A percentile compares a stretch with the other conserved stretches of the same genome.
phyloP scores from a whole-genome alignment of 2,888 invertebrate species.

The Caenorhabditis macrosperma region DNA sequence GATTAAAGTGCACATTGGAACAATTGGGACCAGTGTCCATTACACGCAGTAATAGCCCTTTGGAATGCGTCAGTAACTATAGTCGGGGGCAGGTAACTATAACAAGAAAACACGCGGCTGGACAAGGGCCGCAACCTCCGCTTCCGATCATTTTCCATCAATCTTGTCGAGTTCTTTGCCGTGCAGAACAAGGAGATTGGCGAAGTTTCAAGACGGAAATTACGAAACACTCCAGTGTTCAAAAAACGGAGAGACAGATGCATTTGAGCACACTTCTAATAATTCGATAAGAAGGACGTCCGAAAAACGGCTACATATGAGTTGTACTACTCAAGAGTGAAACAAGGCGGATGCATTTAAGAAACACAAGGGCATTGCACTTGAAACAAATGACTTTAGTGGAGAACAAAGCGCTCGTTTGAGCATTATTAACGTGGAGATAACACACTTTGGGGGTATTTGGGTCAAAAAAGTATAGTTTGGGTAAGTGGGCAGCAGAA shows the following conservation, averaged over 20 bases:
- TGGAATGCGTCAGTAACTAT: constrained; percentile 56
- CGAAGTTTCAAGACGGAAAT: no score
- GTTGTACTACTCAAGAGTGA: background rate
- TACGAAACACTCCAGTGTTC: no score
- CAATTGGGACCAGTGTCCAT: constrained; percentile 53
- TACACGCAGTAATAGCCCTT: constrained; percentile 47
- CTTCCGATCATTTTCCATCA: constrained; percentile 54
- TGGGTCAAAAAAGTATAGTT: constrained; percentile 51
- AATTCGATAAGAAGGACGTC: background rate
- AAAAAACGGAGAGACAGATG: no score
- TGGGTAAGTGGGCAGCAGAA: constrained; percentile 56
- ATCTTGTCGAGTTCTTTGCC: constrained; percentile 38
- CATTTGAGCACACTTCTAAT: no score
- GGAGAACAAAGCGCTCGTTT: constrained; percentile 32
- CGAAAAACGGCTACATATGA: background rate
- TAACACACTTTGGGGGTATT: constrained; percentile 29
- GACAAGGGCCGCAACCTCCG: constrained; percentile 28
- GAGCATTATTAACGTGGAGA: constrained; percentile 45
- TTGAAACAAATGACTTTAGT: constrained; percentile 25
- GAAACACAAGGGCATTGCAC: constrained; percentile 27
- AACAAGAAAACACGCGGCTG: constrained; percentile 40
- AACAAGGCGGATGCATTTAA: background rate
- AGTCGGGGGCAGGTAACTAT: constrained; percentile 45
- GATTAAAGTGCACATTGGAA: constrained; percentile 63
- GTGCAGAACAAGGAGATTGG: constrained; percentile 29